phyloP scores from a whole-genome alignment of 2,113 vertebrate species.

The Nettapus auritus region DNA sequence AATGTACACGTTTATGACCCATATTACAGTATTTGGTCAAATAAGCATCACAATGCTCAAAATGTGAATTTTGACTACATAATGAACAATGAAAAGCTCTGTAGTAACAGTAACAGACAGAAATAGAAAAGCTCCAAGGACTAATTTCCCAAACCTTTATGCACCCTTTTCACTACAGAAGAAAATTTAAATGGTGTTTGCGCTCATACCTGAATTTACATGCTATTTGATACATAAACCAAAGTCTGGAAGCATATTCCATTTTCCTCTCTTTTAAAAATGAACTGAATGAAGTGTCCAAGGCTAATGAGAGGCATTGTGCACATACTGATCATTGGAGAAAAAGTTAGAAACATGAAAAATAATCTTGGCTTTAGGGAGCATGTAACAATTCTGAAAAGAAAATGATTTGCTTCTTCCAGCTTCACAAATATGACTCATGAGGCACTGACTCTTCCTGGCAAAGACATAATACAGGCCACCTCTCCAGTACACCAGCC shows the following conservation, averaged over 20 bases:
- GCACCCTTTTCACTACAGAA: background rate
- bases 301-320: background rate
- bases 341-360: background rate
- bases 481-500: background rate
- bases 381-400: background rate
- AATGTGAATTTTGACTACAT: slow-evolving; percentile 25
- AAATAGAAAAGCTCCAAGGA: slow-evolving; percentile 39
- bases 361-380: slow-evolving; percentile 28
- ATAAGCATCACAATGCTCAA: background rate
- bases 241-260: slow-evolving; percentile 17
- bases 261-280: slow-evolving; percentile 25
- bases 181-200: slow-evolving; percentile 20
- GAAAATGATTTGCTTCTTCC: slow-evolving; percentile 13
- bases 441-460: background rate
- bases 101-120: slow-evolving; percentile 22
- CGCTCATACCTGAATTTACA: slow-evolving; percentile 43
- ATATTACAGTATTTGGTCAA: slow-evolving; percentile 20
- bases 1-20: slow-evolving; percentile 19
- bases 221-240: background rate
- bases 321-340: background rate
- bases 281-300: background rate
- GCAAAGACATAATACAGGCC: background rate
- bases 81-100: slow-evolving; percentile 37
- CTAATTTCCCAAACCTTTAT: slow-evolving; percentile 4
- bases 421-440: background rate